Evolutionary conservation across 2,113 vertebrate species (phyloP), one percentile per base, ranked within the genome.

Genomic region (Petromus typicus): DNA sequence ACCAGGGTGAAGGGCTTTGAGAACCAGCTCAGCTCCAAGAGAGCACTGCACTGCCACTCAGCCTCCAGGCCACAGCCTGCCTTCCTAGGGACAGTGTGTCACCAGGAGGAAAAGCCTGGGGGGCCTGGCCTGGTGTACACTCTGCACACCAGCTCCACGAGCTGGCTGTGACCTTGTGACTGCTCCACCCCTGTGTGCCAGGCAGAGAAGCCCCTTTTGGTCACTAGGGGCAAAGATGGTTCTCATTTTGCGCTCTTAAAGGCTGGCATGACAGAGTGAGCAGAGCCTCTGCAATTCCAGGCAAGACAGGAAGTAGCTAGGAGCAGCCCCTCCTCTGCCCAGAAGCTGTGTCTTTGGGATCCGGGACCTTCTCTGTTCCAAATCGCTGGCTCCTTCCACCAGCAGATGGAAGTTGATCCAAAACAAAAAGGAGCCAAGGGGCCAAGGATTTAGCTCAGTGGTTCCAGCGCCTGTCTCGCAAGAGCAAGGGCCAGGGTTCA

Each of bases 1-100:
- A 10, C 45, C 13, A 25, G 56, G 71, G 16, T 1, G 1, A 22
- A 37, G 27, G 56, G 64, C 51, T 59, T n/a, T 0, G 0, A 51
- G 59, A 37, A 30, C 2, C 1, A 34, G 51, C 17, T 7, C 2
- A 7, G 63, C 30, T 8, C 73, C 45, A 3, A 89, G 27, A 40
- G 57, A 9, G 14, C 48, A 59, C 67, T 18, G 32, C n/a, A 25
- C 4, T 32, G n/a, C 48, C 63, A 7, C 23, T 13, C 32, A 40
- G 93, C 20, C 20, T 40, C 43, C 25, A 7, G 23, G 34, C 25
- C 30, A n/a, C 22, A 30, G 22, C 16, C 43, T 7, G 30, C 59
- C 85, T 25, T 5, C 56, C 25, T 27, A 16, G 30, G n/a, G 14
- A 45, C 51, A 86, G 32, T 16, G 7, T 32, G 48, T 51, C 6